Conservation (phyloP, 2,888 invertebrate genomes). For the Chelonus formosanus region DNA sequence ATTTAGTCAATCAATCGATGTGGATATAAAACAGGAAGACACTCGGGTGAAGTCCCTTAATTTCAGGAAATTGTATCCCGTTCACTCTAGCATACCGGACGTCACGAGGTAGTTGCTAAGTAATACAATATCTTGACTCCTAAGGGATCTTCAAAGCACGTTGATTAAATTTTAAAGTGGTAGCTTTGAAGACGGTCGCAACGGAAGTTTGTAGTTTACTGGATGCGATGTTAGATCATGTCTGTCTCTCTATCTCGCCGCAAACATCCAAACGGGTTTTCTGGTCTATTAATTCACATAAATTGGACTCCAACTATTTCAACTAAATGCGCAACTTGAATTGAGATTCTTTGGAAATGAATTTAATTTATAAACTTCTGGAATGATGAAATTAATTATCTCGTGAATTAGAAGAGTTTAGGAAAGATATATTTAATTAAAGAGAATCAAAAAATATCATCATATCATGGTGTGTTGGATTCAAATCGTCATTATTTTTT, state of each 20-base stretch:
- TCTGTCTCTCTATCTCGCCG: constrained; percentile 7
- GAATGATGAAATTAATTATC: constrained; percentile 33
- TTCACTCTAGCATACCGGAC: constrained; percentile 9
- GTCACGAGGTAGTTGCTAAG: constrained; percentile 52
- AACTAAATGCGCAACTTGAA: too few species aligned
- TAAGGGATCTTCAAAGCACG: constrained; percentile 33
- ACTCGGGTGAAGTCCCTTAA: neutral
- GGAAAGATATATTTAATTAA: too few species aligned
- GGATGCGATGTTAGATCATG: constrained; percentile 32
- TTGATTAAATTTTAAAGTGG: constrained; percentile 53
- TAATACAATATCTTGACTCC: constrained; percentile 49
- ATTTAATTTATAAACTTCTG: too few species aligned
- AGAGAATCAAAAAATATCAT: too few species aligned
- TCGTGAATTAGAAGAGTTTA: constrained; percentile 2
- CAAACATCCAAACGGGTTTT: neutral
- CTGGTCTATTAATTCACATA: neutral
- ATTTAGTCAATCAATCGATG: neutral
- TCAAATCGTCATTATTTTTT: too few species aligned
- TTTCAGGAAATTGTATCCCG: constrained; percentile 22
- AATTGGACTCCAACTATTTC: too few species aligned
- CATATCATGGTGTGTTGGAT: too few species aligned
- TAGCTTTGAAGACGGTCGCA: constrained; percentile 39
- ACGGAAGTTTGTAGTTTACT: constrained; percentile 45
- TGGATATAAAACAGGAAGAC: too few species aligned
- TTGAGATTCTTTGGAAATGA: too few species aligned